Percentiles rank a stretch among this genome's conserved stretches.
These are phyloP conservation scores for Diadumene lineata DNA, from an alignment of 92 coral and sea anemone species.

Conservation along the genomic window DNA sequence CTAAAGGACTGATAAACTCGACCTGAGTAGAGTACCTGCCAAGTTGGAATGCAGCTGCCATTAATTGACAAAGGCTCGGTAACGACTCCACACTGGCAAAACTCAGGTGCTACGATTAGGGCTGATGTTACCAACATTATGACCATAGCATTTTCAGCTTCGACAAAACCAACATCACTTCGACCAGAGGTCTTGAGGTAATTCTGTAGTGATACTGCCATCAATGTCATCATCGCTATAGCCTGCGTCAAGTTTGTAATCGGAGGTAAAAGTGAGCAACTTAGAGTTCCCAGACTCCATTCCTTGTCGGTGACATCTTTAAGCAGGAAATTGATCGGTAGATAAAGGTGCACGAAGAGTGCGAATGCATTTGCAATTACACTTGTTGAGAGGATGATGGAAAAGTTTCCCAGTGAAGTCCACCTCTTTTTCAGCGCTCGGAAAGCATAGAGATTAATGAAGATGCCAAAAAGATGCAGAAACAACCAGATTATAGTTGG, in stretches of 20 bases:
- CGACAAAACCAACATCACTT: not conserved
- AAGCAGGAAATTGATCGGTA: conserved; percentile 33
- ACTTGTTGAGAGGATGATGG: conserved; percentile 25
- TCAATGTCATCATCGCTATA: conserved; percentile 8
- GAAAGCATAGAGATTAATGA: conserved; percentile 13
- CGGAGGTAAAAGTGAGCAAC: conserved; percentile 27
- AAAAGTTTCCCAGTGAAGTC: conserved; percentile 17
- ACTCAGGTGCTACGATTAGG: conserved; percentile 31
- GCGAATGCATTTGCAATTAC: conserved; percentile 25
- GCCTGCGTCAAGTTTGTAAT: conserved; percentile 23
- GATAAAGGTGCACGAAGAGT: conserved; percentile 18
- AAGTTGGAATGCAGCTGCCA: conserved; percentile 15
- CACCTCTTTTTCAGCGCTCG: conserved; percentile 23
- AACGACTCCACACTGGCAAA: conserved; percentile 35
- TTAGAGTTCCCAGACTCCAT: conserved; percentile 29
- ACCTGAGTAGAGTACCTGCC: conserved; percentile 22
- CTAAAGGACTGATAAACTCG: conserved; percentile 16
- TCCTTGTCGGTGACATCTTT: conserved; percentile 6
- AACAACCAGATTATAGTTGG: conserved; percentile 16
- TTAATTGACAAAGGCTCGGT: not conserved
- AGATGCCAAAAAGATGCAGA: conserved; percentile 28
- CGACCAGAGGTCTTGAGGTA: not conserved
- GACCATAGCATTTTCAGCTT: conserved; percentile 28
- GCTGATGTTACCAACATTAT: conserved; percentile 20
- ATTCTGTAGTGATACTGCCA: conserved; percentile 19